Base-by-base conservation (phyloP, 2,888 invertebrate genomes). In the Drosophila vallismaia region DNA sequence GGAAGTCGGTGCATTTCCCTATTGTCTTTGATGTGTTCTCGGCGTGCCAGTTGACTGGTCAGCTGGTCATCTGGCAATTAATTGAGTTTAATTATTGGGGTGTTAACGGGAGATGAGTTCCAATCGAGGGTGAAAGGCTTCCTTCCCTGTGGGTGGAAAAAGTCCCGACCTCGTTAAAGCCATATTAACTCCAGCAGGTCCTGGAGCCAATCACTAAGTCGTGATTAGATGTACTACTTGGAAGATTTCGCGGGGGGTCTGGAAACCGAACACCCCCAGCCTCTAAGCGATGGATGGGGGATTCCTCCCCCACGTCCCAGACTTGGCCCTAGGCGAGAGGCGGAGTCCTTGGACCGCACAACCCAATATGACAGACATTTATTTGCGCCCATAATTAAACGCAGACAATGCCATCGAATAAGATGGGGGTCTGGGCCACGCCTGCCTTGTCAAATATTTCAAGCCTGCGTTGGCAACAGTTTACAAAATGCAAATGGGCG, bases 341-440 rank as follows among this genome's bases (percentile, higher is more conserved):
- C 26, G 40, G 49, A 14, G 46, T 31, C 62, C 24, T 45, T 56
- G 55, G 56, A 82, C 84, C 76, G 68, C 62, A 74, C 63, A 77
- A 71, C 77, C 67, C 60, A 56, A 66, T 79, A 71, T 71, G 71
- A 73, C 63, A 71, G 86, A 79, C 84, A 86, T 84, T 88, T 85
- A 83, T 88, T 79, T 84, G 72, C 57, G 64, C 53, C 81, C 79
- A 84, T 88, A 88, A 85, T 85, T 86, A 86, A 85, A 76, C 75
- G 38, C 79, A 77, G 87, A 79, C 83, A 81, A 71, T 79, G 66
- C 48, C 56, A 57, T 45, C 46, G 12, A 12, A 33, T 52, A 31
- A 19, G 46, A 40, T 38, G 33, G 29, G 54, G 40, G 67, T 33
- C 36, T 4, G 40, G 49, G 54, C 33, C 58, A 66, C 80, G 70